phyloP scores from a whole-genome alignment of 2,888 invertebrate species.

The Pogonocherus hispidulus region DNA sequence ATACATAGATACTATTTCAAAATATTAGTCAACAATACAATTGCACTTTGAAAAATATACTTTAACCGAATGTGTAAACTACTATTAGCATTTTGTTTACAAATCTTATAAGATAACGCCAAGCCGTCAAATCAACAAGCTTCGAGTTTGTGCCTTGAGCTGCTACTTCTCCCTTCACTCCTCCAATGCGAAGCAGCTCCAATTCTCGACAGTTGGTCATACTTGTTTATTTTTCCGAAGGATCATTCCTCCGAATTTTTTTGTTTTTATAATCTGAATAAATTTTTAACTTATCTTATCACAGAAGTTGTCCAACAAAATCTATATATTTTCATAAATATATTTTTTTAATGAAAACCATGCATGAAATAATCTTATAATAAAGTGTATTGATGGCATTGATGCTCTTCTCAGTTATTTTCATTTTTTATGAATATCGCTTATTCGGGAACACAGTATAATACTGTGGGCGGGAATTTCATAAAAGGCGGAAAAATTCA shows the following conservation, averaged over 20 bases:
- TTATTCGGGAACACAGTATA: too few species aligned
- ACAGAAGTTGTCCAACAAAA: too few species aligned
- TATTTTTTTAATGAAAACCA: too few species aligned
- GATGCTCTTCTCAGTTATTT: too few species aligned
- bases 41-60: constrained; percentile 21
- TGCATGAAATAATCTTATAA: too few species aligned
- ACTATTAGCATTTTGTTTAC: constrained; percentile 44
- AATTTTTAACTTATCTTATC: too few species aligned
- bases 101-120: constrained; percentile 39
- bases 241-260: constrained; percentile 1
- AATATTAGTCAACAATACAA: neutral
- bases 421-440: neutral
- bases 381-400: too few species aligned
- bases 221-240: neutral
- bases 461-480: too few species aligned
- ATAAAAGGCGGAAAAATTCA: neutral
- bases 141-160: too few species aligned
- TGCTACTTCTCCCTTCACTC: neutral
- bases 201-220: too few species aligned
- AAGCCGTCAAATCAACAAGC: constrained; percentile 36
- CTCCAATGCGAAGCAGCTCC: neutral
- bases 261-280: too few species aligned
- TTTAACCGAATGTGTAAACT: constrained; percentile 6
- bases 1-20: neutral
- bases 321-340: too few species aligned